A percentile compares a stretch with the other conserved stretches of the same genome.
phyloP scores from a whole-genome alignment of 2,113 vertebrate genomes.

The Thamnophis sirtalis region DNA sequence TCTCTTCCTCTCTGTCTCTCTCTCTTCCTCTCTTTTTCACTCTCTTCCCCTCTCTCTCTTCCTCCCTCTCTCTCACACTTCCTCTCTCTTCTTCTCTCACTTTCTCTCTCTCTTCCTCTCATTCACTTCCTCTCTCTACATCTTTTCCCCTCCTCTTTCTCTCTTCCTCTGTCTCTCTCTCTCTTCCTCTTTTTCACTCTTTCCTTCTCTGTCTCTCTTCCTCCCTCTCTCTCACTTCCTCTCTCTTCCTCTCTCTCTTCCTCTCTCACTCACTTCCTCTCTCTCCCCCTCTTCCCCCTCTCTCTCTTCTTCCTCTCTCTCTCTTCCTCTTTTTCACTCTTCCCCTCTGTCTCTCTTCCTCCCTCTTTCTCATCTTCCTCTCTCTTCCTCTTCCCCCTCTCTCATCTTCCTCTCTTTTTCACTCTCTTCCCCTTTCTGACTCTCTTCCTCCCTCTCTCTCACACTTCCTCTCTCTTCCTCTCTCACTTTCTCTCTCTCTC shows the following conservation, averaged over 20 bases:
- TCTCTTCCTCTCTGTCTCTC: rapidly evolving
- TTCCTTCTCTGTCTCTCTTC: rapidly evolving
- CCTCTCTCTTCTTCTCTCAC: rapidly evolving
- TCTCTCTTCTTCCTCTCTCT: rapidly evolving
- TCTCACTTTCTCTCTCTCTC: no score
- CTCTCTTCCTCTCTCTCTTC: no score
- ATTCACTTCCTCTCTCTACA: rapidly evolving
- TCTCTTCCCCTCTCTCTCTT: rapidly evolving
- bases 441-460: background rate
- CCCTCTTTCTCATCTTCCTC: no score
- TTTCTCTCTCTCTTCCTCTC: rapidly evolving
- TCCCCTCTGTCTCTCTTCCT: rapidly evolving
- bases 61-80: rapidly evolving
- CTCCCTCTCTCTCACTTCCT: no score
- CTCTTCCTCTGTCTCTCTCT: no score
- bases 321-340: rapidly evolving
- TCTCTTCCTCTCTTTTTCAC: rapidly evolving
- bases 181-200: no score
- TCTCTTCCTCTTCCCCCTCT: no score
- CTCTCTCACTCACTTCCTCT: rapidly evolving
- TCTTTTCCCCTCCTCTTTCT: no score
- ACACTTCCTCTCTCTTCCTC: background rate
- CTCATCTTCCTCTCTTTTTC: no score
- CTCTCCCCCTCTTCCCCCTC: rapidly evolving
- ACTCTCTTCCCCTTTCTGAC: no score